phyloP scores from a whole-genome alignment of 2,888 invertebrate genomes.

The Chesias legatella region DNA sequence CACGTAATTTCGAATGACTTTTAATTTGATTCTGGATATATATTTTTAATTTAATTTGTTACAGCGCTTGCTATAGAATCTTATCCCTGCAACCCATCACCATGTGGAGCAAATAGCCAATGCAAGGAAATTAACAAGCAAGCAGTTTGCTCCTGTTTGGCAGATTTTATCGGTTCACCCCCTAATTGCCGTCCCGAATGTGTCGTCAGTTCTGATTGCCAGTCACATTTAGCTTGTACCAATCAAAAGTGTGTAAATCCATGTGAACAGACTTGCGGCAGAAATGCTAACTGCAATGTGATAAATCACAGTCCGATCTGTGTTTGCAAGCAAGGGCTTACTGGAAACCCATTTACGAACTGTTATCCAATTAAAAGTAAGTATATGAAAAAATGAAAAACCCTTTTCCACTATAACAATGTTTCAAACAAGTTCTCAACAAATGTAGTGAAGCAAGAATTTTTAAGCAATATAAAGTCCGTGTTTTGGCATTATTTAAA shows the following conservation, averaged over 20 bases:
- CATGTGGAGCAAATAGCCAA: constrained; percentile 89
- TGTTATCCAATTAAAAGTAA: constrained; percentile 82
- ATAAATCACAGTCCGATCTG: constrained; percentile 88
- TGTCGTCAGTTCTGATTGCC: constrained; percentile 84
- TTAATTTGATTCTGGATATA: constrained; percentile 1
- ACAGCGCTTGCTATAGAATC: constrained; percentile 51
- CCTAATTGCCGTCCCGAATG: constrained; percentile 88
- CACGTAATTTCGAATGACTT: neutral
- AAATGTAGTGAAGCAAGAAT: no score
- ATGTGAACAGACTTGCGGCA: constrained; percentile 82
- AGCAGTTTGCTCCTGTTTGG: constrained; percentile 85
- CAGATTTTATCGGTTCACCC: constrained; percentile 83
- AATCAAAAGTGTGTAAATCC: constrained; percentile 87
- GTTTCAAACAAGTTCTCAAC: neutral
- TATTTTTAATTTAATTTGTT: constrained; percentile 30
- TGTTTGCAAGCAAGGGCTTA: constrained; percentile 84
- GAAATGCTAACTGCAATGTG: constrained; percentile 82
- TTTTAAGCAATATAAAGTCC: no score
- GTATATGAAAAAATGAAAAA: constrained; percentile 19
- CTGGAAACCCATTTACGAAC: constrained; percentile 88
- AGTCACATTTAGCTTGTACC: constrained; percentile 83
- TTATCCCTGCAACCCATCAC: constrained; percentile 75
- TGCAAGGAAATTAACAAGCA: constrained; percentile 86
- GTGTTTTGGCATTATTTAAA: no score
- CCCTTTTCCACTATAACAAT: no score